Evolutionary conservation across 2,113 vertebrate species (phyloP).

Genomic region (Porphyrio hochstetteri): DNA sequence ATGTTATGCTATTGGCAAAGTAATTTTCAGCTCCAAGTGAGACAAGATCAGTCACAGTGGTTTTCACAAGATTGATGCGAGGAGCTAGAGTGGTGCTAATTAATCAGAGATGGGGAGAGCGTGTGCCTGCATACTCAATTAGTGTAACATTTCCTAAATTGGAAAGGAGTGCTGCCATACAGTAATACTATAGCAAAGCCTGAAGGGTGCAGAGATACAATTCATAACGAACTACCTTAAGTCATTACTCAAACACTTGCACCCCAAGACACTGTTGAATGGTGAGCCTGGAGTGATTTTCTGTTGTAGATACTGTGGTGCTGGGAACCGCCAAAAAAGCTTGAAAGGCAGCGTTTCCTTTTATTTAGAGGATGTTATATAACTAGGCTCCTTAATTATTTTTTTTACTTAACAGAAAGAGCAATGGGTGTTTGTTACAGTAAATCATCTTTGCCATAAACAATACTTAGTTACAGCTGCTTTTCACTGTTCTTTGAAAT

Average conservation of each 20-base stretch:
- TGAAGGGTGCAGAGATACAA: background rate
- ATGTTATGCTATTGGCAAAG: conserved; percentile 72
- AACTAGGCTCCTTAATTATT: conserved; percentile 10
- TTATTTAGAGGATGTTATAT: background rate
- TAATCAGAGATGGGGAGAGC: conserved; percentile 83
- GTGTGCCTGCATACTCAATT: conserved; percentile 74
- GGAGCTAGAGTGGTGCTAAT: conserved; percentile 83
- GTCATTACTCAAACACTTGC: background rate
- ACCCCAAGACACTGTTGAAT: background rate
- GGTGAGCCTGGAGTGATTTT: background rate
- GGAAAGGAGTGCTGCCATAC: conserved; percentile 9
- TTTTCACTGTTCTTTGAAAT: conserved; percentile 28
- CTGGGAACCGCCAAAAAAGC: background rate
- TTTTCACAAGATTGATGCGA: conserved; percentile 74
- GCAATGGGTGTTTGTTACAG: conserved; percentile 18
- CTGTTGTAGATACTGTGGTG: background rate
- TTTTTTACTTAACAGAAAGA: conserved; percentile 1
- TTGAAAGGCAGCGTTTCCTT: background rate
- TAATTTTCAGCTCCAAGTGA: conserved; percentile 80
- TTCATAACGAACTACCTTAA: background rate
- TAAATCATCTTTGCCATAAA: conserved; percentile 35
- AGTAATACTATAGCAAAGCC: background rate
- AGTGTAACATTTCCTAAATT: conserved; percentile 73
- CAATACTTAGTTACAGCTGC: background rate
- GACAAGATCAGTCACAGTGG: conserved; percentile 73